These are phyloP conservation scores for Myanophis thanlyinensis DNA, from an alignment of 2,113 vertebrate species.

Conservation along the genomic window DNA sequence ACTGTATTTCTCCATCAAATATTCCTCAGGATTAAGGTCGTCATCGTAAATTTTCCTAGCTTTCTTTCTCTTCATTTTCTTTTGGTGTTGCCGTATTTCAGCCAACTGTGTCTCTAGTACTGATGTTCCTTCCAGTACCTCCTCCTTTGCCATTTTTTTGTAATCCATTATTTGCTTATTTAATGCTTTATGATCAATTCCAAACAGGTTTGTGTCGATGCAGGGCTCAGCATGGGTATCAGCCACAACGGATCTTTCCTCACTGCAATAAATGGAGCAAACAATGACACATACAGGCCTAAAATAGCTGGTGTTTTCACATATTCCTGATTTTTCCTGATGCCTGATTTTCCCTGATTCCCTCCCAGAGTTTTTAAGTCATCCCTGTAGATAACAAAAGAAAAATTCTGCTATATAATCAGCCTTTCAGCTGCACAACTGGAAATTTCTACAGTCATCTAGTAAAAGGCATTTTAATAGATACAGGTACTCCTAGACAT, in stretches of 20 bases:
- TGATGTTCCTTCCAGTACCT: neutral
- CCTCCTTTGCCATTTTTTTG: slow-evolving; percentile 61
- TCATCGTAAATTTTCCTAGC: slow-evolving; percentile 14
- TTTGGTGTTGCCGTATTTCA: slow-evolving; percentile 49
- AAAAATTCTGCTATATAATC: neutral
- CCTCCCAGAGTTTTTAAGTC: neutral
- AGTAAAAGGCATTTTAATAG: neutral
- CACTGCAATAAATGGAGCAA: slow-evolving; percentile 56
- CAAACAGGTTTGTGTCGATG: slow-evolving; percentile 57
- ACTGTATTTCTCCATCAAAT: slow-evolving; percentile 33
- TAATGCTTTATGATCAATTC: slow-evolving; percentile 77
- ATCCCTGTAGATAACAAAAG: neutral
- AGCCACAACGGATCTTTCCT: neutral
- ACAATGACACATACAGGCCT: neutral
- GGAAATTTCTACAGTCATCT: neutral
- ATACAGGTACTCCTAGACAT: neutral
- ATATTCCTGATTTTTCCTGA: neutral
- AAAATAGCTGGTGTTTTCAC: neutral
- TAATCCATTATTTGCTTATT: slow-evolving; percentile 78
- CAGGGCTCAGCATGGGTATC: neutral
- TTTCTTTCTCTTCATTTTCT: slow-evolving; percentile 63
- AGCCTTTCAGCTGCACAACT: neutral
- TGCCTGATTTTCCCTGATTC: no score
- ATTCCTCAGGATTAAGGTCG: slow-evolving; percentile 58
- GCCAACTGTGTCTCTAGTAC: slow-evolving; percentile 58